Conservation (phyloP, 2,113 vertebrate genomes). For the Oreochromis tanganicae region DNA sequence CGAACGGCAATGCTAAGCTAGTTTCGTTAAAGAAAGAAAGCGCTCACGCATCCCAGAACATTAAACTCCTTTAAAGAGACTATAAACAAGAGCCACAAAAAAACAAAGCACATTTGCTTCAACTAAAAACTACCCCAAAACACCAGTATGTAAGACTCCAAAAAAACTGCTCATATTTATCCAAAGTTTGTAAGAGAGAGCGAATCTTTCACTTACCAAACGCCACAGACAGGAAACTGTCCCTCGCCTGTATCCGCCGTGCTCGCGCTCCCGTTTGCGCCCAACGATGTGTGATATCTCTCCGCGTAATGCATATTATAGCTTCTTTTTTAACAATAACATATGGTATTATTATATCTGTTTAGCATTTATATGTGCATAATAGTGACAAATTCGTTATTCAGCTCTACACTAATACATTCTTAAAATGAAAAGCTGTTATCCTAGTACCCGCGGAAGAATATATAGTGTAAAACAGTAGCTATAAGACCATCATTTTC, state of each 20-base stretch:
- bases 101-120: not conserved
- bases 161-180: not conserved
- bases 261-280: constrained; percentile 23
- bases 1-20: constrained; percentile 29
- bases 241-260: constrained; percentile 44
- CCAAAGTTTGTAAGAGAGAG: not conserved
- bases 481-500: constrained; percentile 72
- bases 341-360: accelerated
- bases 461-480: not conserved
- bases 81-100: not conserved
- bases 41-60: not conserved
- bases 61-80: not conserved
- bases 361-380: accelerated
- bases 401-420: accelerated
- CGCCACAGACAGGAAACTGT: constrained; percentile 46
- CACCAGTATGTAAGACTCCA: accelerated
- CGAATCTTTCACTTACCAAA: constrained; percentile 50
- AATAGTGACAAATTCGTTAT: accelerated
- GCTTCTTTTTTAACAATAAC: accelerated
- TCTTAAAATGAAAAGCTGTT: not conserved
- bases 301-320: not conserved
- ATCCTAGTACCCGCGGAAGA: constrained; percentile 60
- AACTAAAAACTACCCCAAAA: not conserved
- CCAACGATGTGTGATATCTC: not conserved
- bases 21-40: constrained; percentile 54